phyloP scores from a whole-genome alignment of 2,797 vertebrate genomes.

The Labeo calbasu region DNA sequence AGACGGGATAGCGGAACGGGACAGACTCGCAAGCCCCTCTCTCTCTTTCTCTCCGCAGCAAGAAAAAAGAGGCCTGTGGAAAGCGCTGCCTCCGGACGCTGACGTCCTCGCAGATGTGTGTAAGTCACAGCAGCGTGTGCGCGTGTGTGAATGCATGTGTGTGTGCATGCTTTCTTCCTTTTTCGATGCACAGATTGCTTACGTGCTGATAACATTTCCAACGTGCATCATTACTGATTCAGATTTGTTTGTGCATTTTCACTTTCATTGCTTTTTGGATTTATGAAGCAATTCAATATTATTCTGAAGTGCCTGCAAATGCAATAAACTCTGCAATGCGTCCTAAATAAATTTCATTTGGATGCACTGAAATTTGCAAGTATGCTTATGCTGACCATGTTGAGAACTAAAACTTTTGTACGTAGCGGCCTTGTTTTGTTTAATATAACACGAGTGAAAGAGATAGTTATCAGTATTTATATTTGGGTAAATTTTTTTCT shows the following conservation, averaged over 20 bases:
- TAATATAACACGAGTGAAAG: background rate
- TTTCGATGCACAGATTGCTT: background rate
- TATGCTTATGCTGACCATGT: background rate
- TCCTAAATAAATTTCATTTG: background rate
- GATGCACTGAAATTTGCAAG: background rate
- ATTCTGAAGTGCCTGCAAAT: background rate
- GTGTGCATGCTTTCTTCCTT: slow-evolving; percentile 13
- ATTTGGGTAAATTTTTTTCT: background rate
- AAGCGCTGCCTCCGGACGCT: slow-evolving; percentile 49
- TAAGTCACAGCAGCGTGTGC: slow-evolving; percentile 66
- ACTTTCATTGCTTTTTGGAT: background rate
- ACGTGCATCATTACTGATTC: background rate
- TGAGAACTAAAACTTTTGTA: background rate
- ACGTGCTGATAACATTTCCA: background rate
- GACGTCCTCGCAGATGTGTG: slow-evolving; percentile 60
- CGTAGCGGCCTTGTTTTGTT: background rate
- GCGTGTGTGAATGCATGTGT: background rate
- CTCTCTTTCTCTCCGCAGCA: slow-evolving; percentile 1
- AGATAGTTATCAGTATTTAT: background rate
- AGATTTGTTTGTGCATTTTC: background rate
- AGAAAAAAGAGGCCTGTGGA: slow-evolving; percentile 46
- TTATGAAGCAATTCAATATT: background rate
- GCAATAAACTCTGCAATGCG: background rate
- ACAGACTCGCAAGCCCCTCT: slow-evolving; percentile 21
- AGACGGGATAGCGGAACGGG: slow-evolving; percentile 42